Evolutionary conservation across 2,888 invertebrate genomes (phyloP).

Genomic region (Sinhomidia bicolor): DNA sequence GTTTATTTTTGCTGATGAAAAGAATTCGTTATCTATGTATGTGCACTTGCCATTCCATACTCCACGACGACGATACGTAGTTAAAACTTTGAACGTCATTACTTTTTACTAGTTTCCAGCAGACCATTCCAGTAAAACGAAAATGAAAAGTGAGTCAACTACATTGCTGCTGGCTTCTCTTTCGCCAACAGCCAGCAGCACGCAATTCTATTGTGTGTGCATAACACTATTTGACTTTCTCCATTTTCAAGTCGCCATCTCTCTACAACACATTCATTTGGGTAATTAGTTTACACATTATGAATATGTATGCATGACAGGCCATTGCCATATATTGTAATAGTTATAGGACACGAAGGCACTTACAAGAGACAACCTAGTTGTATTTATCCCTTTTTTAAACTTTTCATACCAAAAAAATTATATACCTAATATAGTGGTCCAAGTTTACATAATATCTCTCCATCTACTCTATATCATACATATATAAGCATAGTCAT

Average conservation of each 20-base stretch:
- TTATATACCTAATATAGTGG: too few species aligned
- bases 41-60: neutral
- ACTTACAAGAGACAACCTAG: neutral
- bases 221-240: constrained; percentile 15
- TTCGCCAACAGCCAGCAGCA: neutral
- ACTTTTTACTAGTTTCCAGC: neutral
- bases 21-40: neutral
- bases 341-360: neutral
- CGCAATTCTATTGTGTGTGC: neutral
- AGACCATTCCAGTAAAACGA: neutral
- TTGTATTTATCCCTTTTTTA: neutral
- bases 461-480: neutral
- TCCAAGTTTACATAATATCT: neutral
- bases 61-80: too few species aligned
- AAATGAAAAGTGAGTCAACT: constrained; percentile 1
- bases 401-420: too few species aligned
- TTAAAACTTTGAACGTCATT: constrained; percentile 16
- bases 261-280: constrained; percentile 61
- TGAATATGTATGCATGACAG: constrained; percentile 59
- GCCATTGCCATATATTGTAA: neutral
- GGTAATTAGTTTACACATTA: constrained; percentile 64
- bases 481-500: too few species aligned
- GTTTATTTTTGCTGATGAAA: constrained; percentile 1
- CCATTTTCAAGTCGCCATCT: neutral
- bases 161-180: neutral